These are phyloP conservation scores for Zaprionus nigranus DNA, from an alignment of 1,140 invertebrate species.

Conservation along the genomic window DNA sequence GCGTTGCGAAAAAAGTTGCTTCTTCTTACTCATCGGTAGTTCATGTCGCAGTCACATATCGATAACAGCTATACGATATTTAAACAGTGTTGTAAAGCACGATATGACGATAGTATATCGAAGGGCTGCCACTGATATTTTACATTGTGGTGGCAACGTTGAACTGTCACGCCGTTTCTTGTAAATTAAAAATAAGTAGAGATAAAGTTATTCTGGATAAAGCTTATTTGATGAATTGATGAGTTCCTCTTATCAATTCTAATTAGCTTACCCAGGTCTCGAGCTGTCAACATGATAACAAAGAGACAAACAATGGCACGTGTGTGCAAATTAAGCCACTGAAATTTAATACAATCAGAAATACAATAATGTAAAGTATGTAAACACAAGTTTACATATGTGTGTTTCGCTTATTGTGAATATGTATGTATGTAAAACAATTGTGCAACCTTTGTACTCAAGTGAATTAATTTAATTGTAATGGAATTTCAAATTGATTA, in stretches of 20 bases:
- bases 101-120: neutral
- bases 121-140: neutral
- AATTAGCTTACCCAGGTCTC: neutral
- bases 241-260: neutral
- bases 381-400: neutral
- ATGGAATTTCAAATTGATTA: neutral
- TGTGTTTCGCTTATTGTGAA: neutral
- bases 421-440: neutral
- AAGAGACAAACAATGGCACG: neutral
- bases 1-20: conserved; percentile 71
- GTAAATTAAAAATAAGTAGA: neutral
- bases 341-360: neutral
- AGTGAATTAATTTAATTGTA: neutral
- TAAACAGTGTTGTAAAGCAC: conserved; percentile 9
- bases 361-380: neutral
- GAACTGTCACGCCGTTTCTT: neutral
- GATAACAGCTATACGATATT: conserved; percentile 13
- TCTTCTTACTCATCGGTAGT: conserved; percentile 51
- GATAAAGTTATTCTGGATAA: neutral
- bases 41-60: conserved; percentile 14
- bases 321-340: neutral
- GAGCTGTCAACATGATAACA: neutral
- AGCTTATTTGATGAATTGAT: neutral
- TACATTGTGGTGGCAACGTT: conserved; percentile 1
- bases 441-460: conserved; percentile 4